Base-by-base conservation (phyloP, 2,888 invertebrate species). In the Oscheius onirici region DNA sequence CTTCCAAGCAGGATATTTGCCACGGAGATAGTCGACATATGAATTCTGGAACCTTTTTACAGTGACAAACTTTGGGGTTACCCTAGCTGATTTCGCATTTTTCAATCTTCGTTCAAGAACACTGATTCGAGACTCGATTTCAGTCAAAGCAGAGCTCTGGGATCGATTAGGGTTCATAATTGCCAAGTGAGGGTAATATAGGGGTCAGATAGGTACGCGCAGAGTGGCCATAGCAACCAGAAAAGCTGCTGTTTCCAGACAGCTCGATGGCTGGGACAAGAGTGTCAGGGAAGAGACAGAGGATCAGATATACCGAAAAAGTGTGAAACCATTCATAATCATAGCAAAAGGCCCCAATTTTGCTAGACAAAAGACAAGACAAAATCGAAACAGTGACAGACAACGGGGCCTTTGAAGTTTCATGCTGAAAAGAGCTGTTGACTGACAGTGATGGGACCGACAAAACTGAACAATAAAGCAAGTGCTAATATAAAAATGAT, bases 1-100 rank as follows among this genome's bases (percentile, higher is more conserved):
- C n/a, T 61, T 67, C 80, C 80, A 81, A n/a, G 52, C 26, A 0
- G 80, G 80, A 69, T 81, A 81, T 70, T 78, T 81, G 10, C 74
- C 72, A 2, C 74, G 71, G 10, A 81, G 65, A 72, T 75, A 78
- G 46, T 81, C 72, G 2, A 81, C 63, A 52, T 76, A 79, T 0
- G 78, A 68, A 70, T 81, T 76, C 77, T 77, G 34, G 34, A 34
- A 34, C 8, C 34, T 3, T 34, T 24, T 49, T 24, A 15, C 10
- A n/a, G n/a, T n/a, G 34, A 44, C 1, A 26, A 49, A 58, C 20
- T 34, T 44, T 13, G 11, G 22, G 41, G 44, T 55, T 26, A 80
- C 80, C 69, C 78, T 72, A 0, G 80, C 77, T 0, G 72, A 67
- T 54, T 68, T 75, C 0, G 80, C 80, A 71, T 81, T 81, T 22